Evolutionary conservation across 2,797 vertebrate genomes (phyloP).

Genomic region (Poecile montanus): DNA sequence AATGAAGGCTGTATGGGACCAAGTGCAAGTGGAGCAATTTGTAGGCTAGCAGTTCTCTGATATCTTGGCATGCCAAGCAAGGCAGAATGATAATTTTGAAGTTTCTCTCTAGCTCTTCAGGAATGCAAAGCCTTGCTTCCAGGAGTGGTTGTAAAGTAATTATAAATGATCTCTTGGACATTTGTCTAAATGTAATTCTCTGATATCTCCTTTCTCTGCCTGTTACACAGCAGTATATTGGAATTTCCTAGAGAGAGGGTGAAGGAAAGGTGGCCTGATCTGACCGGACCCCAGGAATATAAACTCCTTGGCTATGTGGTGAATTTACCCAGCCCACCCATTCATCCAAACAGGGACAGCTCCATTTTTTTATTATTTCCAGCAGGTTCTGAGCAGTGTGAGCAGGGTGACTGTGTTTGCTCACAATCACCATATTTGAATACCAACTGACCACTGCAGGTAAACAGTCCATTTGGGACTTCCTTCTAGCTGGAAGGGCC

Average conservation of each 20-base stretch:
- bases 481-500: background rate
- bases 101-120: background rate
- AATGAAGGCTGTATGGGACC: background rate
- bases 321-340: background rate
- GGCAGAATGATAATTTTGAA: background rate
- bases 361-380: background rate
- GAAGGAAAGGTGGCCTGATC: background rate
- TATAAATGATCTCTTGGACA: background rate
- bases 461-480: background rate
- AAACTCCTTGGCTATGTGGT: background rate
- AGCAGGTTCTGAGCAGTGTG: fast-evolving
- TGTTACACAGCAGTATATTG: background rate
- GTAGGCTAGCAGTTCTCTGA: background rate
- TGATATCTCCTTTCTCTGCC: background rate
- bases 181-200: background rate
- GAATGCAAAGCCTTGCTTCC: background rate
- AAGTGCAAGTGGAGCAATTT: background rate
- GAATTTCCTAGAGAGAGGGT: background rate
- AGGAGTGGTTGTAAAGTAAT: background rate
- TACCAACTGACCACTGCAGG: background rate
- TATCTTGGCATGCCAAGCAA: background rate
- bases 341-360: background rate
- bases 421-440: background rate
- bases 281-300: background rate
- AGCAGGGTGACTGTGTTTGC: background rate